Conservation (phyloP, 2,888 invertebrate species). For the Gnatocerus cornutus region DNA sequence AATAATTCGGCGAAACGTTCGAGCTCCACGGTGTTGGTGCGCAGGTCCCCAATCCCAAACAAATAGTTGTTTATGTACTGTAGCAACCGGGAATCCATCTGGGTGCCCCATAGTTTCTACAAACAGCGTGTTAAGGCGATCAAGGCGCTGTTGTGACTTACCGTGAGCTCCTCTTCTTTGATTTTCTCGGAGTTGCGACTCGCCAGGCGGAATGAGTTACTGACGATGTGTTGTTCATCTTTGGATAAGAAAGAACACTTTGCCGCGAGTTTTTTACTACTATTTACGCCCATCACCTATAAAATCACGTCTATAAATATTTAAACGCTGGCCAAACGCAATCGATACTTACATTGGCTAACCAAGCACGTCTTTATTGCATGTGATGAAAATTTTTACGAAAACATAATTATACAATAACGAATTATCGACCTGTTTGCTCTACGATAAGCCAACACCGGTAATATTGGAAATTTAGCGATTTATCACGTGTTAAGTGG, state of each 20-base stretch:
- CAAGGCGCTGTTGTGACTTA: conserved; percentile 67
- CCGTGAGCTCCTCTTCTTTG: conserved; percentile 79
- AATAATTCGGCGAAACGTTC: conserved; percentile 80
- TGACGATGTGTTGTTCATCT: conserved; percentile 78
- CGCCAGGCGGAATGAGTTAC: conserved; percentile 76
- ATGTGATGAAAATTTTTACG: conserved; percentile 20
- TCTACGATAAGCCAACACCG: conserved; percentile 25
- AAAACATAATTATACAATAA: conserved; percentile 39
- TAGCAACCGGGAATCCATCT: conserved; percentile 79
- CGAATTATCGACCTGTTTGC: conserved; percentile 27
- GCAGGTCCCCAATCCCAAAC: conserved; percentile 75
- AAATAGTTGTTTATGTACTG: conserved; percentile 81
- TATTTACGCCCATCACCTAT: conserved; percentile 72
- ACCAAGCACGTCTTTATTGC: conserved; percentile 30
- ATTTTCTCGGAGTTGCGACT: conserved; percentile 79
- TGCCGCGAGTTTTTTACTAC: conserved; percentile 78
- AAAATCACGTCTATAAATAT: conserved; percentile 30
- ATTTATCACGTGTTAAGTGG: conserved; percentile 14
- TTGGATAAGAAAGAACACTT: conserved; percentile 78
- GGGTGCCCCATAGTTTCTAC: conserved; percentile 81
- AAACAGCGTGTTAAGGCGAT: conserved; percentile 52
- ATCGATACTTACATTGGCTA: conserved; percentile 48
- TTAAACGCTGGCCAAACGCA: conserved; percentile 21
- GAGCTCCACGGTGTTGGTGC: conserved; percentile 74
- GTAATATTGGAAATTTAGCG: conserved; percentile 27